Percentiles rank a stretch among this genome's conserved stretches.
Evolutionary conservation across 1,140 invertebrate species (phyloP).

Genomic region (Conus ventricosus): DNA sequence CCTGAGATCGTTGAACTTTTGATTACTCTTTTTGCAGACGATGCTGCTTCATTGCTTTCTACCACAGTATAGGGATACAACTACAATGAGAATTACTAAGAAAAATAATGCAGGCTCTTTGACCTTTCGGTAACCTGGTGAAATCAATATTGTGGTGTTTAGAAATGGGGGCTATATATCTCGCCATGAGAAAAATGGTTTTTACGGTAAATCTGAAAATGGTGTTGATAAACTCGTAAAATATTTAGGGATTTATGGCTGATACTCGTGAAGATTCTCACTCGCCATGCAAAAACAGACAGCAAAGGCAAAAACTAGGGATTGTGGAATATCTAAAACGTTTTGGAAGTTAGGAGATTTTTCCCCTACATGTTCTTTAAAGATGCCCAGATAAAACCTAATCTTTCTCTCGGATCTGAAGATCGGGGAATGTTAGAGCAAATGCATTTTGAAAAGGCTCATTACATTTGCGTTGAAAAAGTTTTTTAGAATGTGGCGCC

Average conservation of each 20-base stretch:
- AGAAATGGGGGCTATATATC: too few relatives aligned
- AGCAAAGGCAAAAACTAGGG: background rate
- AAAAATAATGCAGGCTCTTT: too few relatives aligned
- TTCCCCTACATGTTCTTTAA: background rate
- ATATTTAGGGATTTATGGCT: background rate
- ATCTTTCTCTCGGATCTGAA: background rate
- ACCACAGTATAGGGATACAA: too few relatives aligned
- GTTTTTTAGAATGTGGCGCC: too few relatives aligned
- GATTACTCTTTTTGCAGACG: too few relatives aligned
- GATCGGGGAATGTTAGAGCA: too few relatives aligned
- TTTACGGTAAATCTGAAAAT: background rate
- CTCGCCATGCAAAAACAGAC: too few relatives aligned
- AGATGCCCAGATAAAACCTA: background rate
- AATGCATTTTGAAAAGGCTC: background rate
- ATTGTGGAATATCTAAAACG: background rate
- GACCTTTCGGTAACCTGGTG: too few relatives aligned
- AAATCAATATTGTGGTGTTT: background rate
- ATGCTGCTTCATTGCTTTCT: too few relatives aligned
- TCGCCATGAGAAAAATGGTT: background rate
- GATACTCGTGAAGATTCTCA: background rate
- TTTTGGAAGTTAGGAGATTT: background rate
- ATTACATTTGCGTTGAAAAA: too few relatives aligned
- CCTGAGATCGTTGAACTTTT: too few relatives aligned
- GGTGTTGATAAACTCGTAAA: background rate
- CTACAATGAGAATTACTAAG: too few relatives aligned